Evolutionary conservation across 2,888 invertebrate genomes (phyloP).

Genomic region (Podotricha telesiphe): DNA sequence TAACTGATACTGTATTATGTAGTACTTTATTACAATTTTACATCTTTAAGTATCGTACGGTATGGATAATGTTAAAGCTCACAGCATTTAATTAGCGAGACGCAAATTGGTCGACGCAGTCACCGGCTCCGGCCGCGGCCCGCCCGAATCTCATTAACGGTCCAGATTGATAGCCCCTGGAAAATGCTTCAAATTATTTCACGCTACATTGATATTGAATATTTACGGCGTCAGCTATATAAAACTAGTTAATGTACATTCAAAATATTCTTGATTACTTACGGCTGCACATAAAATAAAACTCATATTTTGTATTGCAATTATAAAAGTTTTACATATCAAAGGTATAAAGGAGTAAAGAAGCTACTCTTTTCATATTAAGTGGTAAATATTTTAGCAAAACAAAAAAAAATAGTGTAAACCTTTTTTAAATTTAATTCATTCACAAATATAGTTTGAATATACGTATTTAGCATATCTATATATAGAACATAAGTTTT

Average conservation of each 20-base stretch:
- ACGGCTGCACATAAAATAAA: slow-evolving; percentile 30
- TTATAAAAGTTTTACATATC: slow-evolving; percentile 22
- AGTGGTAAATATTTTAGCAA: background rate
- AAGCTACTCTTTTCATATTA: slow-evolving; percentile 3
- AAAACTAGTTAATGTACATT: slow-evolving; percentile 45
- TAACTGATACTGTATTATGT: background rate
- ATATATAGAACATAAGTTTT: too few species aligned
- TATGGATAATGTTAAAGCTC: slow-evolving; percentile 45
- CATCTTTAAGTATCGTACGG: slow-evolving; percentile 9
- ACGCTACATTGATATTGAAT: slow-evolving; percentile 76
- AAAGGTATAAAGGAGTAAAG: slow-evolving; percentile 15
- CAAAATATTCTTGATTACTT: slow-evolving; percentile 35
- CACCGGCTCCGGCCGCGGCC: slow-evolving; percentile 51
- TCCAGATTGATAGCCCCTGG: slow-evolving; percentile 75
- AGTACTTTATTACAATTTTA: background rate
- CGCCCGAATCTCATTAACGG: slow-evolving; percentile 78
- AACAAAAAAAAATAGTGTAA: background rate
- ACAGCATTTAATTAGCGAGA: slow-evolving; percentile 68
- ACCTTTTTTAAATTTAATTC: background rate
- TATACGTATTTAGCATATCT: too few species aligned
- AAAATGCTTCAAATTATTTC: slow-evolving; percentile 78
- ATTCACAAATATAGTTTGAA: too few species aligned
- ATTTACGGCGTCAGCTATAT: slow-evolving; percentile 55
- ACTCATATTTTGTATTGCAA: slow-evolving; percentile 17
- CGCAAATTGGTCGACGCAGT: slow-evolving; percentile 74